phyloP scores from a whole-genome alignment of 2,888 invertebrate species.

The Chrysodeixis includens region DNA sequence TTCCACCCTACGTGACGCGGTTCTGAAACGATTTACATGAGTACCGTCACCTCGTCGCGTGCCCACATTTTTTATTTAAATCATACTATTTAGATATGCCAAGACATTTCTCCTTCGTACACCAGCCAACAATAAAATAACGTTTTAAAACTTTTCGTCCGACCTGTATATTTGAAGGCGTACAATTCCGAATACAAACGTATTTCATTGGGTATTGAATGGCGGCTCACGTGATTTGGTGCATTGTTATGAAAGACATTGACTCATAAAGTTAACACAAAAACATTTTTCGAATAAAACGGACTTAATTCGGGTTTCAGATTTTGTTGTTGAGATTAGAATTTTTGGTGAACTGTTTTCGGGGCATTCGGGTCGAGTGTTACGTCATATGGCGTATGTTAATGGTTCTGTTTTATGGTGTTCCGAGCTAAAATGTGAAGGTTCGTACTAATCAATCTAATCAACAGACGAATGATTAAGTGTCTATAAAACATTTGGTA shows the following conservation, averaged over 20 bases:
- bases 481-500: constrained; percentile 1
- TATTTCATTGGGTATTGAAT: constrained; percentile 50
- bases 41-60: constrained; percentile 82
- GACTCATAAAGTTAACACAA: constrained; percentile 50
- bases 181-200: constrained; percentile 39
- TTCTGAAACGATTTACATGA: constrained; percentile 84
- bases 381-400: background rate
- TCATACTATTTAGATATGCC: constrained; percentile 86
- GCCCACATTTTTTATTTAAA: constrained; percentile 88
- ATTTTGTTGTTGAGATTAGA: constrained; percentile 8
- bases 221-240: constrained; percentile 47
- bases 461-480: background rate
- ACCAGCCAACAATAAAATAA: constrained; percentile 67
- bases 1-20: constrained; percentile 84
- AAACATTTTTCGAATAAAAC: constrained; percentile 46
- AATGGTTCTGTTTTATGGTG: background rate
- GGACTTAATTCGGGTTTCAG: constrained; percentile 31
- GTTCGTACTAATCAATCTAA: background rate
- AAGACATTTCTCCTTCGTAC: constrained; percentile 77
- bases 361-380: background rate
- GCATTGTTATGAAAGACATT: constrained; percentile 50
- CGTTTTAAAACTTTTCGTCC: constrained; percentile 68
- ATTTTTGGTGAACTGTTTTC: constrained; percentile 8
- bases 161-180: constrained; percentile 48
- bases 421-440: background rate